Evolutionary conservation across 2,797 vertebrate species (phyloP).

Genomic region (Halcyon smyrnensis): DNA sequence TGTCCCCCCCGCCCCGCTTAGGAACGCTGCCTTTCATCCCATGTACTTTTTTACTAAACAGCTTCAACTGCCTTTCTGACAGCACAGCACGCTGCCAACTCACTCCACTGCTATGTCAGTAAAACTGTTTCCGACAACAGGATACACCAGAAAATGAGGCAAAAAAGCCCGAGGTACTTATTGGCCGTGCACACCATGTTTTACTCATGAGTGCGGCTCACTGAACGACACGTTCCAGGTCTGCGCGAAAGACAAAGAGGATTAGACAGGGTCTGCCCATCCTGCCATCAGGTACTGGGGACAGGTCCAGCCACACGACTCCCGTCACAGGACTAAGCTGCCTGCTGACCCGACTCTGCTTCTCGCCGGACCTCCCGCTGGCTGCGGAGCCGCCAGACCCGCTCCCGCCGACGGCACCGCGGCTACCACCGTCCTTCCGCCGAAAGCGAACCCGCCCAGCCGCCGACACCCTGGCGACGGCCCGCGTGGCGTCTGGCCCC

Average conservation of each 20-base stretch:
- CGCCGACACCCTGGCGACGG: background rate
- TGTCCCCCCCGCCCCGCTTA: no score
- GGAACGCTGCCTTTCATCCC: no score
- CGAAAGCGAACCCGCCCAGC: background rate
- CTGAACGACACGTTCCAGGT: fast-evolving
- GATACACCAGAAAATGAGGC: background rate
- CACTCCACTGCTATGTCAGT: fast-evolving
- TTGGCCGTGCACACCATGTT: fast-evolving
- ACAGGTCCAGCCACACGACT: no score
- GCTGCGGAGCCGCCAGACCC: no score
- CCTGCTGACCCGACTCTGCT: fast-evolving
- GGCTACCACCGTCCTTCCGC: background rate
- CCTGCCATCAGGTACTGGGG: fast-evolving
- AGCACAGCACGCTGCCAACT: background rate
- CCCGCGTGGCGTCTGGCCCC: background rate
- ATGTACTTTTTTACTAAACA: fast-evolving
- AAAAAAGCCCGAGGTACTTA: background rate
- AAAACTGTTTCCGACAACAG: no score
- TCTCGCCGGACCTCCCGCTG: fast-evolving
- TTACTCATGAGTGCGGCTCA: fast-evolving
- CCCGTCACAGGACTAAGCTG: background rate
- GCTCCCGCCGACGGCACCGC: background rate
- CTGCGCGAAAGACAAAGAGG: background rate
- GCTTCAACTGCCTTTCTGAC: background rate
- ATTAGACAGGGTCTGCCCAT: fast-evolving